A percentile compares a stretch with the other conserved stretches of the same genome.
These are phyloP conservation scores for Drosophila setosimentum DNA, from an alignment of 2,888 invertebrate genomes.

Conservation along the genomic window DNA sequence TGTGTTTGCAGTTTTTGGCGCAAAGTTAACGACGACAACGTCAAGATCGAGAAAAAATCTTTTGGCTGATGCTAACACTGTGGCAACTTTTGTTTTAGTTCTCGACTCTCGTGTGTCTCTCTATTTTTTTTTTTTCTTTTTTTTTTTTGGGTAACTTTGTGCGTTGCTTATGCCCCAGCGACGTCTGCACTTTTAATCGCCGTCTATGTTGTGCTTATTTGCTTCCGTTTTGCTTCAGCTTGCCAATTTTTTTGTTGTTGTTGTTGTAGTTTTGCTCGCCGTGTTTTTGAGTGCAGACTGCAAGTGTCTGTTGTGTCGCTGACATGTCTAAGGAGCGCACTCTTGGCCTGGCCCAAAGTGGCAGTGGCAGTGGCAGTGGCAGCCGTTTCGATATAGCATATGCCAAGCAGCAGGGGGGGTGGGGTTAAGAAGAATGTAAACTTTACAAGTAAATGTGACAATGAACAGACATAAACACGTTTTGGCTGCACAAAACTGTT, in stretches of 20 bases:
- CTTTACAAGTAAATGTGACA: conserved; percentile 77
- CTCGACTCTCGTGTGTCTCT: conserved; percentile 51
- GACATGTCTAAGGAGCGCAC: conserved; percentile 71
- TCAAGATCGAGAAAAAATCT: conserved; percentile 38
- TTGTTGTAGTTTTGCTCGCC: conserved; percentile 19
- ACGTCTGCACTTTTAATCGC: conserved; percentile 76
- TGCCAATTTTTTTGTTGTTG: background rate
- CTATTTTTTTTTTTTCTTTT: conserved; percentile 36
- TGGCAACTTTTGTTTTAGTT: conserved; percentile 65
- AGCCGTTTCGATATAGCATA: conserved; percentile 24
- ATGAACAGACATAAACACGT: conserved; percentile 79
- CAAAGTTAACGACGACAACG: conserved; percentile 52
- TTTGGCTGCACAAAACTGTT: conserved; percentile 68
- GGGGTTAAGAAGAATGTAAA: conserved; percentile 42
- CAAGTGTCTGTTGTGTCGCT: conserved; percentile 68
- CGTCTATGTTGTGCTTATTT: conserved; percentile 63
- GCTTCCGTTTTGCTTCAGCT: conserved; percentile 57
- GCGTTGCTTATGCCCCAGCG: conserved; percentile 69
- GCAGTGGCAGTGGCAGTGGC: conserved; percentile 51
- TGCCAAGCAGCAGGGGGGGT: conserved; percentile 7
- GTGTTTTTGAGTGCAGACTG: conserved; percentile 52
- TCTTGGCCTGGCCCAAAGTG: conserved; percentile 65
- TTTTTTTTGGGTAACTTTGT: conserved; percentile 68
- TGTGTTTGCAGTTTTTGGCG: conserved; percentile 39
- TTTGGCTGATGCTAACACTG: conserved; percentile 47